phyloP scores from a whole-genome alignment of 2,113 vertebrate species.

The Brienomyrus longianalis region DNA sequence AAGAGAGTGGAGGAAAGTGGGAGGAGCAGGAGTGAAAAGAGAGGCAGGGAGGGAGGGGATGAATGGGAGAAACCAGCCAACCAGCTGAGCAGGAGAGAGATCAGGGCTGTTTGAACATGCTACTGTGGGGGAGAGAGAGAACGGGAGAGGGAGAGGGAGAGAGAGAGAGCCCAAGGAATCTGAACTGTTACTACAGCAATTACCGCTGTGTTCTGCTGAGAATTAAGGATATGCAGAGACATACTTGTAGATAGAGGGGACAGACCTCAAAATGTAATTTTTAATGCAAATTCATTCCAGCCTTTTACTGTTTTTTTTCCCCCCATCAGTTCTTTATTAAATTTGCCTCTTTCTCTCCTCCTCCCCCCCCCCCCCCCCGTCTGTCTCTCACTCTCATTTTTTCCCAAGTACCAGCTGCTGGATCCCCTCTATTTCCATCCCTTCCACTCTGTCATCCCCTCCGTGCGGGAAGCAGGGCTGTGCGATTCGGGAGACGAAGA shows the following conservation, averaged over 20 bases:
- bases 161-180: conserved; percentile 34
- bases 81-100: conserved; percentile 47
- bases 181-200: conserved; percentile 66
- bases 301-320: conserved; percentile 32
- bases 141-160: conserved; percentile 15
- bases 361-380: conserved; percentile 2
- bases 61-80: conserved; percentile 46
- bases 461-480: conserved; percentile 47
- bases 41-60: conserved; percentile 27
- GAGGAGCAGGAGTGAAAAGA: conserved; percentile 9
- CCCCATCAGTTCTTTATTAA: conserved; percentile 21
- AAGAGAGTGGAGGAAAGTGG: conserved; percentile 23
- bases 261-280: conserved; percentile 45
- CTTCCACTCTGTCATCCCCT: conserved; percentile 35
- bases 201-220: conserved; percentile 46
- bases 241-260: conserved; percentile 38
- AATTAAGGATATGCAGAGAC: conserved; percentile 53
- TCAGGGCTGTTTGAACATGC: conserved; percentile 43
- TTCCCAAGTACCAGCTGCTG: conserved; percentile 21
- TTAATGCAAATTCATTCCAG: conserved; percentile 37
- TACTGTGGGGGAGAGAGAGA: conserved; percentile 32
- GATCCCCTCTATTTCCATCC: conserved; percentile 35
- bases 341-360: conserved; percentile 19
- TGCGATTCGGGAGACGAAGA: conserved; percentile 49
- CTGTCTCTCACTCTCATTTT: conserved; percentile 22